Conservation (phyloP, 2,888 invertebrate species). For the Pseudococcus jackbeardsleyi region DNA sequence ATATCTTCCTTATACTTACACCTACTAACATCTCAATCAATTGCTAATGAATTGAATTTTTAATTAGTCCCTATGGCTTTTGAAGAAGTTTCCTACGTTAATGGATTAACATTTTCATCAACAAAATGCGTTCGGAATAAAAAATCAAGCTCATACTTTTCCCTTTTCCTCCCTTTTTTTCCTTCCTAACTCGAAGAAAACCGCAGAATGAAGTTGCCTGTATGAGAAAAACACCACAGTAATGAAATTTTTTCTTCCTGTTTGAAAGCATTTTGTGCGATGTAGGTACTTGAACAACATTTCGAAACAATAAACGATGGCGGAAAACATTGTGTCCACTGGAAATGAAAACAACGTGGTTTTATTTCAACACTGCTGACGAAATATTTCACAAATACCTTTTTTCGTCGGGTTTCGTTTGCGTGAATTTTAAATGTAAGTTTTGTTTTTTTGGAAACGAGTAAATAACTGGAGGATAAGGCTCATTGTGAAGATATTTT, state of each 20-base stretch:
- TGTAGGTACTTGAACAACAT: background rate
- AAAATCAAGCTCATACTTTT: background rate
- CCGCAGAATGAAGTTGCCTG: background rate
- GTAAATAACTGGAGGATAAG: background rate
- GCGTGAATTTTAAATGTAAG: background rate
- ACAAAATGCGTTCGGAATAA: background rate
- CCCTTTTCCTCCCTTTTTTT: background rate
- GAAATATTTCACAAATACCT: background rate
- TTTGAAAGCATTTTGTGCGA: background rate
- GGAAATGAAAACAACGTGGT: background rate
- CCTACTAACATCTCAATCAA: background rate
- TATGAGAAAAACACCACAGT: background rate
- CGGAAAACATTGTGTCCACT: background rate
- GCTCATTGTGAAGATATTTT: no score
- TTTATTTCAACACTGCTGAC: background rate
- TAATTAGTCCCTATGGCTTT: background rate
- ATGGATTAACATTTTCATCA: conserved; percentile 2
- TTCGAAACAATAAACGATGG: background rate
- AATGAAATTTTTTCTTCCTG: background rate
- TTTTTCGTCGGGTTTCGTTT: background rate
- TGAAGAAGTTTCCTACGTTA: background rate
- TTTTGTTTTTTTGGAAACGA: background rate
- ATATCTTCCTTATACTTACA: no score
- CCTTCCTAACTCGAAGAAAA: background rate
- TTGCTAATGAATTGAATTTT: background rate